A percentile compares a stretch with the other conserved stretches of the same genome.
These are phyloP conservation scores for Rhabditoides inermis DNA, from an alignment of 2,888 invertebrate genomes.

Conservation along the genomic window DNA sequence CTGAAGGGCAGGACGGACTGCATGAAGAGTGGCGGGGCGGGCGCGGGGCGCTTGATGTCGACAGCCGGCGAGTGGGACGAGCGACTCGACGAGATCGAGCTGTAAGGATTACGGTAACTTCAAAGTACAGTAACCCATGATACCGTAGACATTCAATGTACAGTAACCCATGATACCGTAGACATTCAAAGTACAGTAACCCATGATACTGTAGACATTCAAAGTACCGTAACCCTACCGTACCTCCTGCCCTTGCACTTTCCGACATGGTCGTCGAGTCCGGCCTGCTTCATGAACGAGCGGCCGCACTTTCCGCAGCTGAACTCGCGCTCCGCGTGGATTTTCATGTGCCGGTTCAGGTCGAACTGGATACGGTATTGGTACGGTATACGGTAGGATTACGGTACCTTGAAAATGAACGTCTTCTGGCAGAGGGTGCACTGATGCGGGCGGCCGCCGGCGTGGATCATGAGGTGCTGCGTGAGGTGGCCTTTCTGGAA, in stretches of 20 bases:
- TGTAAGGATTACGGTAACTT: too few species aligned
- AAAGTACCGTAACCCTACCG: neutral
- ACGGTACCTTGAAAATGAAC: conserved; percentile 50
- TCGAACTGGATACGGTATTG: conserved; percentile 21
- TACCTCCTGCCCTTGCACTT: conserved; percentile 31
- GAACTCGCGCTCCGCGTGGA: conserved; percentile 49
- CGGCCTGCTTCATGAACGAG: conserved; percentile 40
- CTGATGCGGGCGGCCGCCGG: conserved; percentile 45
- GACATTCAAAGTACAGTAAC: too few species aligned
- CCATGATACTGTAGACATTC: too few species aligned
- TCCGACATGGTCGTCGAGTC: conserved; percentile 37
- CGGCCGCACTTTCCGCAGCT: conserved; percentile 40
- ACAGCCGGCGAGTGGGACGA: neutral
- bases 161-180: too few species aligned
- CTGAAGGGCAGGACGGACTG: too few species aligned
- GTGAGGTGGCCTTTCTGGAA: conserved; percentile 52
- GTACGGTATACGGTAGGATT: neutral
- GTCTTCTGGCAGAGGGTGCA: conserved; percentile 50
- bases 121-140: too few species aligned
- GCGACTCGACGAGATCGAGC: too few species aligned
- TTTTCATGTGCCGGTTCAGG: conserved; percentile 52
- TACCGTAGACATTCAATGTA: too few species aligned
- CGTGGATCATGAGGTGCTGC: conserved; percentile 52
- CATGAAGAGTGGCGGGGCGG: too few species aligned
- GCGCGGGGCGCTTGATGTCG: neutral